Base-by-base conservation (phyloP, 2,797 vertebrate species). In the Oreonectes daqikongensis region DNA sequence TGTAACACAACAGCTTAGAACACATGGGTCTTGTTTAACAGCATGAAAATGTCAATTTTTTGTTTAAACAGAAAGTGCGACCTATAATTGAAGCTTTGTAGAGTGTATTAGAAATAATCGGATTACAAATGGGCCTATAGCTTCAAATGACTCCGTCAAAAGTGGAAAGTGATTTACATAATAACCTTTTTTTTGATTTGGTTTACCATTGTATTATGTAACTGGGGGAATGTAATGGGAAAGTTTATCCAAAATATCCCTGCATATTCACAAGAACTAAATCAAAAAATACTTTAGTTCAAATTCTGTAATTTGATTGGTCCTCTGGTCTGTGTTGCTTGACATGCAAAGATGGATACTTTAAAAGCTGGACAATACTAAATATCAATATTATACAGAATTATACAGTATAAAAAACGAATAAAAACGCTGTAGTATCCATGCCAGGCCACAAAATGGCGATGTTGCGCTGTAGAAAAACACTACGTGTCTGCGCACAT, bases 1-100 rank as follows among this genome's bases (percentile, higher is more conserved):
- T 65, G 18, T 74, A 80, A 79, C 79, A 42, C 82, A 82, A 67
- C 7, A 38, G 28, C 22, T 30, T 52, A 18, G 68, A 79, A 69
- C 83, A 71, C 77, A 79, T 11, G 2, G n/a, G 63, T 67, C 46
- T 48, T 38, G 32, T 48, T 68, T 26, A 14, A n/a, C 66, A 52
- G 32, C 24, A 44, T 75, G 26, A 35, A 67, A 42, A 18, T n/a
- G 2, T 1, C 6, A 10, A 18, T 32, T 18, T 30, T 32, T 30
- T n/a, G 57, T 26, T 60, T 69, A 32, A 55, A 74, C 17, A 20
- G 22, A 53, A 20, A 20, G 20, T 9, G 5, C 35, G 26, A 52
- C 20, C 15, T 64, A 32, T 35, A 48, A 10, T 53, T 53, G 50
- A 67, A 32, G 52, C 61, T 32, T 75, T 66, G 38, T 32, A 38